Percentiles rank a stretch among this genome's conserved stretches.
Conservation (phyloP, 37 sponge, comb jelly and placozoan genomes). For the Ephydatia muelleri region DNA sequence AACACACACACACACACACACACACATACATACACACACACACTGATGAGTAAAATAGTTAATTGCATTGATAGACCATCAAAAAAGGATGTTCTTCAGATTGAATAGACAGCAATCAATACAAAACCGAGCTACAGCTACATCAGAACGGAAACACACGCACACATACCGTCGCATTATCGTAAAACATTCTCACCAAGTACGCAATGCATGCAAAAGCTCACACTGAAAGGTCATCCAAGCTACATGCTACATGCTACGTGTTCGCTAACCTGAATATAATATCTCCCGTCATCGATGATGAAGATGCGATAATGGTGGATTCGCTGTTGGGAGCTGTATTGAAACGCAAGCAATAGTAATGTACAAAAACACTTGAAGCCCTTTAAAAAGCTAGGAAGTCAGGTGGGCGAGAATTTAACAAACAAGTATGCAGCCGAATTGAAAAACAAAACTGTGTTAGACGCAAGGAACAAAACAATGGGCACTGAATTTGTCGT, state of each 20-base stretch:
- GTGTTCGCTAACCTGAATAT: constrained; percentile 51
- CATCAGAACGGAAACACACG: constrained; percentile 15
- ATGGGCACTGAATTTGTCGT: neutral
- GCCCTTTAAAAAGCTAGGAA: neutral
- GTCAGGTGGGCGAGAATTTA: neutral
- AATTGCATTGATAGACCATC: too few species aligned
- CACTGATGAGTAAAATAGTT: too few species aligned
- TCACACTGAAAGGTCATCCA: neutral
- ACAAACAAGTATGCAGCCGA: neutral
- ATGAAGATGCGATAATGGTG: constrained; percentile 90
- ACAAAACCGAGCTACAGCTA: too few species aligned
- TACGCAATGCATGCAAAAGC: neutral
- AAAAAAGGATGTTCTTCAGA: too few species aligned
- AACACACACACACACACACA: constrained; percentile 9
- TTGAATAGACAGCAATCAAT: too few species aligned
- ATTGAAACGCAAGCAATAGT: neutral
- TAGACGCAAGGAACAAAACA: neutral
- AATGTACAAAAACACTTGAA: constrained; percentile 4
- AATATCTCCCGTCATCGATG: constrained; percentile 56
- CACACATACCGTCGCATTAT: too few species aligned
- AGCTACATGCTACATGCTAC: neutral
- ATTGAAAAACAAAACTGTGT: neutral
- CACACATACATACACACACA: constrained; percentile 12
- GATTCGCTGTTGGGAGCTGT: constrained; percentile 68
- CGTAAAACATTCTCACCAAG: too few species aligned